phyloP scores from a whole-genome alignment of 2,797 vertebrate genomes.

The Yasuhikotakia modesta region DNA sequence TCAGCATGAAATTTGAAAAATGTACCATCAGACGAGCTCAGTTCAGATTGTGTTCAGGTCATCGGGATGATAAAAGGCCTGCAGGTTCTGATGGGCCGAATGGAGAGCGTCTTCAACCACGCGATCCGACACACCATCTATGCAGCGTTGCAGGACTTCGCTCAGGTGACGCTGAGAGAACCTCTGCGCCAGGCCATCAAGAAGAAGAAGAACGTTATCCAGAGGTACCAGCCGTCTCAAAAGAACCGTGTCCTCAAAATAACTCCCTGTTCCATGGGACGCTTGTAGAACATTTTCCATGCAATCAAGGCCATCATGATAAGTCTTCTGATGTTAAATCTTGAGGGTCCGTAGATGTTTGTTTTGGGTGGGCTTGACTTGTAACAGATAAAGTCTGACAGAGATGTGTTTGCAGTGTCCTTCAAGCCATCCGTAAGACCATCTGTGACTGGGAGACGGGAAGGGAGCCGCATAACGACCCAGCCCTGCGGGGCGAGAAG shows the following conservation, averaged over 20 bases:
- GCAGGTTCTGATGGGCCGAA: slow-evolving; percentile 97
- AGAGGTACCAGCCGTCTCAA: slow-evolving; percentile 79
- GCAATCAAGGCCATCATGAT: too few relatives aligned
- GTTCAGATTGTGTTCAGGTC: slow-evolving; percentile 75
- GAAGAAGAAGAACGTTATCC: slow-evolving; percentile 97
- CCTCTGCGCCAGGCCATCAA: slow-evolving; percentile 95
- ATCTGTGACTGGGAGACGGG: slow-evolving; percentile 87
- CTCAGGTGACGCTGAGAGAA: slow-evolving; percentile 90
- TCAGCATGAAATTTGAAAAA: too few relatives aligned
- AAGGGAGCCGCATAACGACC: slow-evolving; percentile 85
- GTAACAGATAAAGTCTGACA: neutral
- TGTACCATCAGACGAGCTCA: neutral
- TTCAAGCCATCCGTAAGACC: slow-evolving; percentile 88
- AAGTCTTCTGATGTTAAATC: too few relatives aligned
- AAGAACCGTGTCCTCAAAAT: neutral
- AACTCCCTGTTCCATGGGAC: too few relatives aligned
- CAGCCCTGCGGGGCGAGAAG: slow-evolving; percentile 84
- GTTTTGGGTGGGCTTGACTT: neutral
- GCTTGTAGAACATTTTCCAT: too few relatives aligned
- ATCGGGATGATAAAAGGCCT: slow-evolving; percentile 99
- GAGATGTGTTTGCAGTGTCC: slow-evolving; percentile 72
- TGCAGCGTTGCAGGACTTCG: slow-evolving; percentile 93
- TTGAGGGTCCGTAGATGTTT: too few relatives aligned
- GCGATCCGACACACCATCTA: slow-evolving; percentile 98
- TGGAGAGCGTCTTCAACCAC: slow-evolving; percentile 99